Evolutionary conservation across 2,113 vertebrate genomes (phyloP).

Genomic region (Gymnocephalus cernua): DNA sequence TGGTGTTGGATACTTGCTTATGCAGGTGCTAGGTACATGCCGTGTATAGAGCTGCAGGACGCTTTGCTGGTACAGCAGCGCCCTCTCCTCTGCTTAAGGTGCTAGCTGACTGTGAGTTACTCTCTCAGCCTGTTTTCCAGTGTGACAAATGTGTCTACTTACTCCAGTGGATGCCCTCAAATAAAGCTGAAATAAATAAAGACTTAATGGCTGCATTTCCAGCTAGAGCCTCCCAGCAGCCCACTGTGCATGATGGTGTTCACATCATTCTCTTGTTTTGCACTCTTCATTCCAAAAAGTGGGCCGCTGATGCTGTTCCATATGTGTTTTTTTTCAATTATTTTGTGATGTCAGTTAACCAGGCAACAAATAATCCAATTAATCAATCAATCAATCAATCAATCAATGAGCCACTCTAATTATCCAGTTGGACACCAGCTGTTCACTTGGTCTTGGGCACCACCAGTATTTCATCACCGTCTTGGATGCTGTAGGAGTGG

Average conservation of each 20-base stretch:
- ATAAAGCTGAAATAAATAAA: constrained; percentile 62
- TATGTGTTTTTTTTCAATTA: constrained; percentile 25
- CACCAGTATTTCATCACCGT: constrained; percentile 95
- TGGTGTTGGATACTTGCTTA: constrained; percentile 37
- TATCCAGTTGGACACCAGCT: background rate
- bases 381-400: constrained; percentile 29
- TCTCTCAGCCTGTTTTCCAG: constrained; percentile 19
- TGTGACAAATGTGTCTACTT: constrained; percentile 10
- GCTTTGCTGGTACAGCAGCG: constrained; percentile 42
- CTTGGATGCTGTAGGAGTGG: constrained; percentile 95
- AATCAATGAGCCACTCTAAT: background rate
- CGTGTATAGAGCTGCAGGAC: constrained; percentile 20
- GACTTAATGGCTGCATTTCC: constrained; percentile 25
- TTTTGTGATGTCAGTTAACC: constrained; percentile 40
- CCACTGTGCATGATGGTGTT: constrained; percentile 1
- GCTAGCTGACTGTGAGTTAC: constrained; percentile 14
- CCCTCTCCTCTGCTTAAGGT: constrained; percentile 33
- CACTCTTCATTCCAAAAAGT: constrained; percentile 18
- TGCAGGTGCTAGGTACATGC: constrained; percentile 53
- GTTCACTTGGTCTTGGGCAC: constrained; percentile 93
- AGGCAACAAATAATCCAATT: constrained; percentile 42
- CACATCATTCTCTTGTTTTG: constrained; percentile 15
- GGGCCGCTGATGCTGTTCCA: constrained; percentile 20
- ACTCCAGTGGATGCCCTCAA: constrained; percentile 35
- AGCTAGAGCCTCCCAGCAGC: constrained; percentile 37